Evolutionary conservation across 2,113 vertebrate species (phyloP).

Genomic region (Sitta europaea): DNA sequence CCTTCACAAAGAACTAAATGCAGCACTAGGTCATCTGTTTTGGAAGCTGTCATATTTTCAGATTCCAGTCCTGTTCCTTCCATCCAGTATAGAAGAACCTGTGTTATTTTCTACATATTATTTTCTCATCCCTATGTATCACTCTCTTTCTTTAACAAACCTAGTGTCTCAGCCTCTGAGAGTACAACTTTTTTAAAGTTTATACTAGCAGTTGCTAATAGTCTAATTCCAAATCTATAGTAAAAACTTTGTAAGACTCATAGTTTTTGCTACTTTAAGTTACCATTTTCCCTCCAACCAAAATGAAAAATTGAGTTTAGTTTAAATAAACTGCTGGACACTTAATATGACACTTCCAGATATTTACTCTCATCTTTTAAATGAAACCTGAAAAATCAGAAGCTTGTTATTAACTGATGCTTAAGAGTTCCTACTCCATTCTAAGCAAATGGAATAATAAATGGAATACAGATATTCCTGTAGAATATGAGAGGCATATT

Average conservation of each 20-base stretch:
- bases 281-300: background rate
- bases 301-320: background rate
- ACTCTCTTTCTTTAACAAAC: background rate
- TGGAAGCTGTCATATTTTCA: background rate
- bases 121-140: background rate
- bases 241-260: background rate
- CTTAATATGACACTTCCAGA: background rate
- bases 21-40: background rate
- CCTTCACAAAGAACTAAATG: background rate
- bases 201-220: background rate
- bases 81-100: background rate
- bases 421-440: background rate
- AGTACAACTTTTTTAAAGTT: background rate
- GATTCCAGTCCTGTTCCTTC: background rate
- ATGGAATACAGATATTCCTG: background rate
- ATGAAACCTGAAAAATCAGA: background rate
- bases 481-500: background rate
- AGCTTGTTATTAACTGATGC: background rate
- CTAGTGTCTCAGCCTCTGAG: background rate
- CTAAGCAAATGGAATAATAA: background rate
- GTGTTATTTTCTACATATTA: background rate
- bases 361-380: background rate
- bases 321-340: background rate
- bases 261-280: background rate
- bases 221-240: background rate